phyloP scores from a whole-genome alignment of 1,140 invertebrate genomes.

The Nilaparvata lugens region DNA sequence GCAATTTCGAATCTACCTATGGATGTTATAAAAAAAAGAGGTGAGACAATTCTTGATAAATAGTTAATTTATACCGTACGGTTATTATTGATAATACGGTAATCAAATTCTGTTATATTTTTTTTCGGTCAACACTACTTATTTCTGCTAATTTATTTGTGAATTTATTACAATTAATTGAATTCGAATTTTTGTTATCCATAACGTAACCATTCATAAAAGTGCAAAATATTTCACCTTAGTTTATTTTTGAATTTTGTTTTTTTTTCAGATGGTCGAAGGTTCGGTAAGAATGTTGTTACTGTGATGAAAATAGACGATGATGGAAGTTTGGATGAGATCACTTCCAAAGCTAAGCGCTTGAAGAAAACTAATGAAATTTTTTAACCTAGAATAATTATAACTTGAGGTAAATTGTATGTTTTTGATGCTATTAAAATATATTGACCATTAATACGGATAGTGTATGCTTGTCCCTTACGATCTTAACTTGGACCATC shows the following conservation, averaged over 20 bases:
- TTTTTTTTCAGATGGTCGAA: background rate
- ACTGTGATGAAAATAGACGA: background rate
- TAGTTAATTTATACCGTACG: too few relatives aligned
- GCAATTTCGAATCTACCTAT: constrained; percentile 42
- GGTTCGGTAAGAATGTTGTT: background rate
- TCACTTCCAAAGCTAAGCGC: background rate
- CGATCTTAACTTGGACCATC: background rate
- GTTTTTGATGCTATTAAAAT: background rate
- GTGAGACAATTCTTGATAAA: constrained; percentile 30
- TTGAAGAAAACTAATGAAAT: background rate
- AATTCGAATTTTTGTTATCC: background rate
- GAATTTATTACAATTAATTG: background rate
- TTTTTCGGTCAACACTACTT: background rate
- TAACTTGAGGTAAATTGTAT: background rate
- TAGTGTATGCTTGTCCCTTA: background rate
- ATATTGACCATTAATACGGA: background rate
- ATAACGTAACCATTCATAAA: background rate
- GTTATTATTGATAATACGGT: too few relatives aligned
- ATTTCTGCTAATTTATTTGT: background rate
- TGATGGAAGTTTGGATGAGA: background rate
- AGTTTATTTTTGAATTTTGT: too few relatives aligned
- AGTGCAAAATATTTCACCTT: too few relatives aligned
- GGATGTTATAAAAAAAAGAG: constrained; percentile 40
- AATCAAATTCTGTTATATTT: background rate
- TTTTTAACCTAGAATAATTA: background rate